phyloP scores from a whole-genome alignment of 2,797 vertebrate genomes.

The Geotrypetes seraphini region DNA sequence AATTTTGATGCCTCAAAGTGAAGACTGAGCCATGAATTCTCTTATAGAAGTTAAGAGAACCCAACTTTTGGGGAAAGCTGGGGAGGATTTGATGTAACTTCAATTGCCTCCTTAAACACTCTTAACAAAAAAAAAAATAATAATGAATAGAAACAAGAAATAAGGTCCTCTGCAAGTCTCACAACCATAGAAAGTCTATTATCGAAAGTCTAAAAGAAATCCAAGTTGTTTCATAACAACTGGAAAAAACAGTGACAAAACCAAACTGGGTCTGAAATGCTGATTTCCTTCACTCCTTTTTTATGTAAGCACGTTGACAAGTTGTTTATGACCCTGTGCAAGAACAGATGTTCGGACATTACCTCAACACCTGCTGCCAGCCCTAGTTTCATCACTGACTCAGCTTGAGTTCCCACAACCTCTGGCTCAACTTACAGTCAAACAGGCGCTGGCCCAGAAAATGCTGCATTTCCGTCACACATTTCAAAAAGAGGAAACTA shows the following conservation, averaged over 20 bases:
- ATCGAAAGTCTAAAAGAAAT: slow-evolving; percentile 23
- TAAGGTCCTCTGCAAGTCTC: no score
- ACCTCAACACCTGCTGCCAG: neutral
- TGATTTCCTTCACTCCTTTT: neutral
- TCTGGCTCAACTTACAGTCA: neutral
- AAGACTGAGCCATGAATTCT: no score
- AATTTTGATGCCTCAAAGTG: no score
- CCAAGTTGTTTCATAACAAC: slow-evolving; percentile 4
- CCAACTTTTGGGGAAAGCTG: no score
- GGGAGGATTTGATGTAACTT: no score
- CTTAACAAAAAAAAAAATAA: no score
- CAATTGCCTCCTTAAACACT: no score
- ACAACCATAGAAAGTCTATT: no score
- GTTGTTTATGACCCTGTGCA: fast-evolving
- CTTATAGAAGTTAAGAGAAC: no score
- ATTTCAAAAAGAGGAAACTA: slow-evolving; percentile 1
- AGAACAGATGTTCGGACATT: fast-evolving
- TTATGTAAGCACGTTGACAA: no score
- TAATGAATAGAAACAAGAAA: no score
- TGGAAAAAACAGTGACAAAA: slow-evolving; percentile 2
- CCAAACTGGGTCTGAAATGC: slow-evolving; percentile 3
- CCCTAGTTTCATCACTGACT: neutral
- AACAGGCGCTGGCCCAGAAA: neutral
- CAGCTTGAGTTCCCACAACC: neutral
- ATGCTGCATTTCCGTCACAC: slow-evolving; percentile 2